A percentile compares a stretch with the other conserved stretches of the same genome.
Evolutionary conservation across 2,797 vertebrate species (phyloP).

Genomic region (Sebastes kiyomatsui): DNA sequence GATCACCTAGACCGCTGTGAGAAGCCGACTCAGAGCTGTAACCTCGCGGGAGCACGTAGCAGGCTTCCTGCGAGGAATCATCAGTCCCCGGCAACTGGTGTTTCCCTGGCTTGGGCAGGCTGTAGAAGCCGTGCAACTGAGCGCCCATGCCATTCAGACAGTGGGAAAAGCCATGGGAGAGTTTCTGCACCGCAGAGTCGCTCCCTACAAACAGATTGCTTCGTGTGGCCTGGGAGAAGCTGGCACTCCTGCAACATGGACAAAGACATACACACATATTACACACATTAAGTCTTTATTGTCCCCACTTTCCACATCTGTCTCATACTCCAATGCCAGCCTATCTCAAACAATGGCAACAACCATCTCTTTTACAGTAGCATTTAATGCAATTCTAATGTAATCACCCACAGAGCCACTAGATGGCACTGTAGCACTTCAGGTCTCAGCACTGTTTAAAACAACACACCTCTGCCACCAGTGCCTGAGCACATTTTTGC

Average conservation of each 20-base stretch:
- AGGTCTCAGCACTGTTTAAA: not conserved
- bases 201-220: conserved; percentile 90
- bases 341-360: not conserved
- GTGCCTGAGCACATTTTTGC: not conserved
- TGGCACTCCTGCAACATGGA: conserved; percentile 88
- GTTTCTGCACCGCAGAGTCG: conserved; percentile 90
- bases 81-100: conserved; percentile 82
- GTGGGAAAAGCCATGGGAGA: conserved; percentile 92
- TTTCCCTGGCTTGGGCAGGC: conserved; percentile 92
- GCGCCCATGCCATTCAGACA: conserved; percentile 90
- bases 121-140: conserved; percentile 94
- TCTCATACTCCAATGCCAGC: not conserved
- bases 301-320: not conserved
- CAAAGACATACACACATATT: conserved; percentile 8
- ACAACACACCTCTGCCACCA: not conserved
- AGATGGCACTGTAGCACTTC: conserved; percentile 63
- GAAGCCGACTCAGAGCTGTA: conserved; percentile 86
- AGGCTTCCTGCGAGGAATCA: conserved; percentile 83
- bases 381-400: not conserved
- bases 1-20: conserved; percentile 82
- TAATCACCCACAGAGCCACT: conserved; percentile 38
- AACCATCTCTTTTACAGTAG: not conserved
- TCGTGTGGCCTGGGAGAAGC: conserved; percentile 94
- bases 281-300: not conserved
- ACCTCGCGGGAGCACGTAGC: conserved; percentile 90